Evolutionary conservation across 2,888 invertebrate species (phyloP).

Genomic region (Notodromas monacha): DNA sequence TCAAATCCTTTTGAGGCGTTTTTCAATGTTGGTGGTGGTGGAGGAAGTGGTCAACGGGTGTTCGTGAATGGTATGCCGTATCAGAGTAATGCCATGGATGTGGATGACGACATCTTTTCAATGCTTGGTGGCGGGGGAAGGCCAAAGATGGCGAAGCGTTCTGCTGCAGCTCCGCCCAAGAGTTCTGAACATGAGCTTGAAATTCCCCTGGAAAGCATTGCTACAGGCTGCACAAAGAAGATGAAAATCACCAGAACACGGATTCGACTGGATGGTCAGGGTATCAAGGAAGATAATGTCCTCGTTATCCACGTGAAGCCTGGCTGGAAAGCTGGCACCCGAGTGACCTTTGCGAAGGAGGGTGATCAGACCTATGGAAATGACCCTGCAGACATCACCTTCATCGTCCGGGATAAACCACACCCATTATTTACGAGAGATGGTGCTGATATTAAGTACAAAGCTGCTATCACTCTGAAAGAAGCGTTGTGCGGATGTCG

Average conservation of each 20-base stretch:
- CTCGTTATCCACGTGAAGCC: conserved; percentile 77
- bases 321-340: conserved; percentile 92
- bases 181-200: conserved; percentile 54
- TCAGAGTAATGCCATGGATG: conserved; percentile 18
- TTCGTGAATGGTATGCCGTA: too few relatives aligned
- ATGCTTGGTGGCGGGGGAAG: background rate
- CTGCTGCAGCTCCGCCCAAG: too few relatives aligned
- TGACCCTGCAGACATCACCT: conserved; percentile 81
- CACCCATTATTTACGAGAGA: conserved; percentile 62
- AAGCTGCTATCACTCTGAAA: conserved; percentile 49
- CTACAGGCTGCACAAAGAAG: conserved; percentile 74
- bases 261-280: conserved; percentile 43
- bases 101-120: conserved; percentile 29
- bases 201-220: conserved; percentile 69
- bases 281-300: conserved; percentile 70
- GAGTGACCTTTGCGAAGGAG: conserved; percentile 85
- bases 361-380: conserved; percentile 76
- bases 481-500: conserved; percentile 70
- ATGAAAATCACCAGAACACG: conserved; percentile 83
- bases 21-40: conserved; percentile 32
- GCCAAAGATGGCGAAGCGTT: background rate
- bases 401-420: conserved; percentile 78
- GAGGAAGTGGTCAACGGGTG: conserved; percentile 16
- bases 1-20: conserved; percentile 74
- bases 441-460: conserved; percentile 64